These are phyloP conservation scores for Capreolus pygargus DNA, from an alignment of 2,113 vertebrate genomes.

Conservation along the genomic window DNA sequence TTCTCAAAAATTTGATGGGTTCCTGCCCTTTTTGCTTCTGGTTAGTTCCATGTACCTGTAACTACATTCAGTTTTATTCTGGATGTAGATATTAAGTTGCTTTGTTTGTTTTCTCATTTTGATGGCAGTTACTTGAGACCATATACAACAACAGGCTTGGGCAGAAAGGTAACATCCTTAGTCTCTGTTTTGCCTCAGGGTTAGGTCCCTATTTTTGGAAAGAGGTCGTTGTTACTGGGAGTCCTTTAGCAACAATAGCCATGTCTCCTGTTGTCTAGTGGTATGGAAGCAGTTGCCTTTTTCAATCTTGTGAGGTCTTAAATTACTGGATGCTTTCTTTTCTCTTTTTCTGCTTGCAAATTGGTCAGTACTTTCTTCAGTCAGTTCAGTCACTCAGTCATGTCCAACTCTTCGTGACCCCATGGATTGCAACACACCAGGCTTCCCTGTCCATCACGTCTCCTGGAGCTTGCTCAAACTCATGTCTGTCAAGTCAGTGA, in stretches of 20 bases:
- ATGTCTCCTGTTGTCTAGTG: neutral
- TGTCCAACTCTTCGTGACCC: neutral
- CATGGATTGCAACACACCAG: neutral
- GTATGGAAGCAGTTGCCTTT: neutral
- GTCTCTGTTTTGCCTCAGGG: neutral
- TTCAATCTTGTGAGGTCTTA: neutral
- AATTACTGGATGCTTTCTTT: neutral
- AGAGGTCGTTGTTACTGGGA: neutral
- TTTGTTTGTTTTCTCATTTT: conserved; percentile 21
- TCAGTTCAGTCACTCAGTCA: neutral
- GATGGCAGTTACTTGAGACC: neutral
- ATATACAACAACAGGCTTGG: neutral
- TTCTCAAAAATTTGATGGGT: neutral
- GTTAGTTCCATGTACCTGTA: neutral
- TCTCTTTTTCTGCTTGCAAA: neutral
- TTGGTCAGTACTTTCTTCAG: neutral
- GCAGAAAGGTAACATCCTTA: neutral
- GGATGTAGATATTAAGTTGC: neutral
- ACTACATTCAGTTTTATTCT: neutral
- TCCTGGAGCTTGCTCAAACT: neutral
- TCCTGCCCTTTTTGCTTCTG: neutral
- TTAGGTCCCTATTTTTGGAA: neutral
- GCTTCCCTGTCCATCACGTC: neutral
- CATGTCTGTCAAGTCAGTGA: fast-evolving
- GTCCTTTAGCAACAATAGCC: neutral